Evolutionary conservation across 2,113 vertebrate species (phyloP).

Genomic region (Gymnogyps californianus): DNA sequence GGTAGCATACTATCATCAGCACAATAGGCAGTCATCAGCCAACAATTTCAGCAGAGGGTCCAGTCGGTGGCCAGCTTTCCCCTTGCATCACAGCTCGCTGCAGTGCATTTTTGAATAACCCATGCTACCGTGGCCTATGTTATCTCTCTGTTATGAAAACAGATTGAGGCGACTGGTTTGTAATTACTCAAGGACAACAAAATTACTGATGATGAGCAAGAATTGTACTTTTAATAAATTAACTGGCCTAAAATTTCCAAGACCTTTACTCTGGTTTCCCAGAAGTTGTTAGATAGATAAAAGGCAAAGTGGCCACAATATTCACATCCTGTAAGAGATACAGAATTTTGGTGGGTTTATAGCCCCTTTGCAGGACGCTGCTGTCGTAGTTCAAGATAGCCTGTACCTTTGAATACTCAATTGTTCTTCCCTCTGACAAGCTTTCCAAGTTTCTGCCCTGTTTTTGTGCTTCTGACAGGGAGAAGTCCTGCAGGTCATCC

Average conservation of each 20-base stretch:
- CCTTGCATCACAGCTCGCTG: background rate
- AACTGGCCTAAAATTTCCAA: background rate
- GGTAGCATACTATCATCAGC: background rate
- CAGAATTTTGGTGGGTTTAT: background rate
- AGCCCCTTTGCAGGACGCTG: background rate
- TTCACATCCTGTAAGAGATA: background rate
- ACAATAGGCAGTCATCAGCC: background rate
- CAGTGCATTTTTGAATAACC: background rate
- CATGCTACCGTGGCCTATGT: background rate
- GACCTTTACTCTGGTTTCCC: background rate
- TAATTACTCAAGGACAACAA: background rate
- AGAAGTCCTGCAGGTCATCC: background rate
- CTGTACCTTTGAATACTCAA: background rate
- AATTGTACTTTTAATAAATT: background rate
- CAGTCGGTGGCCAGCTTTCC: background rate
- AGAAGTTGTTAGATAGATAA: background rate
- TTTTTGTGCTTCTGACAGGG: background rate
- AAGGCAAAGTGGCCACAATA: background rate
- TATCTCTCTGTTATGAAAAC: background rate
- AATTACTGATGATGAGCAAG: background rate
- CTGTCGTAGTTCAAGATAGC: background rate
- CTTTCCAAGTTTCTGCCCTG: background rate
- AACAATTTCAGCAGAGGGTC: background rate
- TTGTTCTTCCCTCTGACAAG: background rate
- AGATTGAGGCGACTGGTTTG: background rate